phyloP scores from a whole-genome alignment of 2,888 invertebrate genomes.

The Drosophila prolongata region DNA sequence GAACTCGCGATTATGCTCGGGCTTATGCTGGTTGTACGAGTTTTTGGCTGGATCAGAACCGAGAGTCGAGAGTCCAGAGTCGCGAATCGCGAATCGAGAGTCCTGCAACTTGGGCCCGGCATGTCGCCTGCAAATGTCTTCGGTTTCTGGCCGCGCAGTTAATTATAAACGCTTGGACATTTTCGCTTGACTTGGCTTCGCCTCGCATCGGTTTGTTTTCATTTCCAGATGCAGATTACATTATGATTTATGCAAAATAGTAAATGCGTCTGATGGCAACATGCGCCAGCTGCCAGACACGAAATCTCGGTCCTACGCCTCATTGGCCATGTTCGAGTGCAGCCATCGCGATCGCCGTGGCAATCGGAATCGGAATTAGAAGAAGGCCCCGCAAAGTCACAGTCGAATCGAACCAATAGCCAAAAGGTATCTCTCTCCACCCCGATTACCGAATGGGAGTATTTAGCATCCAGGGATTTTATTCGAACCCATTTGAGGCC shows the following conservation, averaged over 20 bases:
- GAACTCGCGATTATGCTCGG: slow-evolving; percentile 63
- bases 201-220: slow-evolving; percentile 72
- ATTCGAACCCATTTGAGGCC: slow-evolving; percentile 37
- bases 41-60: slow-evolving; percentile 31
- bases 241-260: slow-evolving; percentile 85
- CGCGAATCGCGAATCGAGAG: slow-evolving; percentile 1
- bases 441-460: slow-evolving; percentile 10
- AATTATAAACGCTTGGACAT: slow-evolving; percentile 85
- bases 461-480: slow-evolving; percentile 35
- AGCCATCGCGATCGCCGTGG: slow-evolving; percentile 24
- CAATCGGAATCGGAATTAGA: slow-evolving; percentile 25
- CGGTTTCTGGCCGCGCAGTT: slow-evolving; percentile 82
- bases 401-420: slow-evolving; percentile 13
- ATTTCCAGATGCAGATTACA: slow-evolving; percentile 84
- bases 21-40: slow-evolving; percentile 42
- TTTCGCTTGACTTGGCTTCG: slow-evolving; percentile 61
- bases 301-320: slow-evolving; percentile 19
- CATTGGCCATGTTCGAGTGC: slow-evolving; percentile 33
- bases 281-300: slow-evolving; percentile 70
- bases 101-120: slow-evolving; percentile 76
- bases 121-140: slow-evolving; percentile 80
- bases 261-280: slow-evolving; percentile 83
- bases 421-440: neutral
- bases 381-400: slow-evolving; percentile 10
- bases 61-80: slow-evolving; percentile 18